phyloP scores from a whole-genome alignment of 1,140 invertebrate genomes.

The Drosophila kepulauana region DNA sequence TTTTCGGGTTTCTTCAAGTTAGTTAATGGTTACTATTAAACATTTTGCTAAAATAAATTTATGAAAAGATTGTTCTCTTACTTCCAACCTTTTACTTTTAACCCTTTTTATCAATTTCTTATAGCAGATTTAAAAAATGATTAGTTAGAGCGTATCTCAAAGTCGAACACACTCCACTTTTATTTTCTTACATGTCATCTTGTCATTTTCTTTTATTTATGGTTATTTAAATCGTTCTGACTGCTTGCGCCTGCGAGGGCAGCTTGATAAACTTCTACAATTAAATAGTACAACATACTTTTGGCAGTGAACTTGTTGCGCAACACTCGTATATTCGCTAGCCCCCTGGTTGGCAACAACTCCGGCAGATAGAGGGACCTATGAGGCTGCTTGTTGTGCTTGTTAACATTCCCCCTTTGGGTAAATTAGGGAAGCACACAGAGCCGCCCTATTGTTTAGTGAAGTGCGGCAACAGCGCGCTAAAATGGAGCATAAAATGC shows the following conservation, averaged over 20 bases:
- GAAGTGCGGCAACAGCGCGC: constrained; percentile 65
- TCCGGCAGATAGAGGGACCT: constrained; percentile 15
- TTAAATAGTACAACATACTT: background rate
- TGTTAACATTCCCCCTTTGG: constrained; percentile 18
- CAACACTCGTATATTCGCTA: background rate
- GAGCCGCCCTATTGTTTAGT: constrained; percentile 73
- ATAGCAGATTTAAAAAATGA: too few relatives aligned
- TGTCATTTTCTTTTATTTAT: constrained; percentile 31
- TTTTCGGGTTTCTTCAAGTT: too few relatives aligned
- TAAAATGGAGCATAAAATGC: constrained; percentile 41
- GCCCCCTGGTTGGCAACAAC: constrained; percentile 35
- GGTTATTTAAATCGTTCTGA: constrained; percentile 63
- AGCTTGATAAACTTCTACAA: background rate
- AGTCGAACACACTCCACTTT: too few relatives aligned
- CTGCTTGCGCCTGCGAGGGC: constrained; percentile 25
- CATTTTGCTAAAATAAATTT: too few relatives aligned
- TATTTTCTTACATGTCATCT: too few relatives aligned
- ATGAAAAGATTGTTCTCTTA: too few relatives aligned
- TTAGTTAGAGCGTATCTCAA: too few relatives aligned
- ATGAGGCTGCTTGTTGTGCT: constrained; percentile 6
- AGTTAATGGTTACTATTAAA: too few relatives aligned
- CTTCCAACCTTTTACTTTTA: too few relatives aligned
- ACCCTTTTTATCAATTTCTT: too few relatives aligned
- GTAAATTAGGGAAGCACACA: constrained; percentile 39
- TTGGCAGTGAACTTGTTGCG: constrained; percentile 34